phyloP scores from a whole-genome alignment of 2,888 invertebrate genomes.

The Meteorus colon region DNA sequence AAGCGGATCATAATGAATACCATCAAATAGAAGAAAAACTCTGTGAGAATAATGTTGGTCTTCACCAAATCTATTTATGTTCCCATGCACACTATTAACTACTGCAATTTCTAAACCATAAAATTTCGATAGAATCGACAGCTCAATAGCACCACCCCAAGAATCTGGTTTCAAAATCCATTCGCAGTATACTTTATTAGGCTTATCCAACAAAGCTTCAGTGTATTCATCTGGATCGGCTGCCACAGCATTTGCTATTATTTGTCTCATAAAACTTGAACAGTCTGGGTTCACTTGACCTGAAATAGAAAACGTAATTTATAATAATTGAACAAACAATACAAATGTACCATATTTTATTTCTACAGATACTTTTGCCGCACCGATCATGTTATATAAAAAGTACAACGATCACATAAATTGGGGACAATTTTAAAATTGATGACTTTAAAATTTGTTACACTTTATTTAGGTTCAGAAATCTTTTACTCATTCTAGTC shows the following conservation, averaged over 20 bases:
- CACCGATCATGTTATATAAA: no score
- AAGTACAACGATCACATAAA: no score
- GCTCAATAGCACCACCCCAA: slow-evolving; percentile 98
- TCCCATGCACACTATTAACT: slow-evolving; percentile 91
- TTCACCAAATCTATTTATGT: slow-evolving; percentile 95
- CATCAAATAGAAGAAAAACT: slow-evolving; percentile 93
- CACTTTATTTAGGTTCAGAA: no score
- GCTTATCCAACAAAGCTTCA: slow-evolving; percentile 89
- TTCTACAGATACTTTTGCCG: no score
- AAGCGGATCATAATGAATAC: slow-evolving; percentile 96
- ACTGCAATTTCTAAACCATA: slow-evolving; percentile 95
- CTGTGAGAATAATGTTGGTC: slow-evolving; percentile 88
- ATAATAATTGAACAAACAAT: slow-evolving; percentile 17
- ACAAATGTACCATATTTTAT: no score
- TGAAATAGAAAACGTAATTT: slow-evolving; percentile 50
- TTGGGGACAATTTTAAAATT: no score
- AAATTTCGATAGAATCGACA: slow-evolving; percentile 89
- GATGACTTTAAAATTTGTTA: no score
- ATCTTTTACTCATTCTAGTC: no score
- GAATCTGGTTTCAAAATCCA: slow-evolving; percentile 93
- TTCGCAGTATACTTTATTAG: slow-evolving; percentile 87
- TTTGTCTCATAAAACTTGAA: slow-evolving; percentile 85
- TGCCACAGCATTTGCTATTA: slow-evolving; percentile 89
- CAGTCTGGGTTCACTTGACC: slow-evolving; percentile 85
- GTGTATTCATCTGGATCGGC: slow-evolving; percentile 85